Evolutionary conservation across 2,888 invertebrate genomes (phyloP).

Genomic region (Yponomeuta sedellus): DNA sequence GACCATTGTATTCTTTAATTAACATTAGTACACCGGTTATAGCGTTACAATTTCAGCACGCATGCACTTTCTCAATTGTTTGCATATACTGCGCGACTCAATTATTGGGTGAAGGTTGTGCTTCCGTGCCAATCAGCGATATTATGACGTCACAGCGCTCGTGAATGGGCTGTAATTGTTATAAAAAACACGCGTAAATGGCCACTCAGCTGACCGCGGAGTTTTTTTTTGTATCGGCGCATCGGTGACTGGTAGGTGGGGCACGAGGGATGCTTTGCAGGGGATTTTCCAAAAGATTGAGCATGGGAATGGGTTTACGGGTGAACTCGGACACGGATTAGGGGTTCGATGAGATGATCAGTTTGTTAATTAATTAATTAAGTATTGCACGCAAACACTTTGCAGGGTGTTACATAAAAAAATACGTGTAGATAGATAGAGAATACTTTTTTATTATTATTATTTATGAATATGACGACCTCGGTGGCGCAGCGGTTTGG

Average conservation of each 20-base stretch:
- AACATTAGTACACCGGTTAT: no score
- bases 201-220: neutral
- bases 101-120: slow-evolving; percentile 40
- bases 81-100: slow-evolving; percentile 26
- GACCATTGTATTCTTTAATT: no score
- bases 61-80: neutral
- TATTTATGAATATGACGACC: no score
- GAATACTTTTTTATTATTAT: no score
- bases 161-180: neutral
- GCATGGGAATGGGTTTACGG: neutral
- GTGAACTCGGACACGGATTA: neutral
- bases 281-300: neutral
- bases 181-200: neutral
- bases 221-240: neutral
- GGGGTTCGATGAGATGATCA: no score
- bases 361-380: no score
- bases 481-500: no score
- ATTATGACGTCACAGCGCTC: slow-evolving; percentile 40
- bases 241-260: neutral
- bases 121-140: slow-evolving; percentile 18
- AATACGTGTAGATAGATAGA: no score
- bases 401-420: no score
- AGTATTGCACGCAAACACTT: no score
- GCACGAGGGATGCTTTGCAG: neutral
- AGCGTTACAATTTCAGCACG: neutral